Evolutionary conservation across 2,113 vertebrate species (phyloP).

Genomic region (Symphodus melops): DNA sequence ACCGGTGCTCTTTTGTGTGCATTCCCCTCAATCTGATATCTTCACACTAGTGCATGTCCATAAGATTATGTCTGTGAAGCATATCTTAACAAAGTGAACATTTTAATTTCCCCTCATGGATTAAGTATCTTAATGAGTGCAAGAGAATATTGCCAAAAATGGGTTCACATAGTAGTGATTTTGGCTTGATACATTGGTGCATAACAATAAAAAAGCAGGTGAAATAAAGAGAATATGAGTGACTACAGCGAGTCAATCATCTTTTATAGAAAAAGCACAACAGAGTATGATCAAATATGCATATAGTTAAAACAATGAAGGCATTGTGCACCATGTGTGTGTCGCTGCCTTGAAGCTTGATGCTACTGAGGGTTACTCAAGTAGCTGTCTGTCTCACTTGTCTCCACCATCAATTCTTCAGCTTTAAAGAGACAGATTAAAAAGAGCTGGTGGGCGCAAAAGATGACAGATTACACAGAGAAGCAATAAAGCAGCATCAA

Average conservation of each 20-base stretch:
- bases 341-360: not conserved
- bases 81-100: no score
- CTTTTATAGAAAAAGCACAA: not conserved
- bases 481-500: conserved; percentile 22
- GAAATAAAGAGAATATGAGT: no score
- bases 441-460: conserved; percentile 2
- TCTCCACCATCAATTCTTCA: conserved; percentile 23
- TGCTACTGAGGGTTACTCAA: conserved; percentile 13
- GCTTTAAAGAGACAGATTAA: conserved; percentile 6
- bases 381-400: conserved; percentile 23
- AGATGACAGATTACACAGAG: conserved; percentile 24
- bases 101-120: no score
- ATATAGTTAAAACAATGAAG: not conserved
- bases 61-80: no score
- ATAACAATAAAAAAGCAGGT: not conserved
- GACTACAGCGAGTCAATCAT: not conserved
- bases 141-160: no score
- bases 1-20: no score
- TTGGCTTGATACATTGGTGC: no score
- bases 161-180: no score
- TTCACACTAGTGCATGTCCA: no score
- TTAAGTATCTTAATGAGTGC: no score
- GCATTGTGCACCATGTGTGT: not conserved
- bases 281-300: not conserved
- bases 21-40: no score